Conservation (phyloP, 2,888 invertebrate genomes). For the Coremacera marginata region DNA sequence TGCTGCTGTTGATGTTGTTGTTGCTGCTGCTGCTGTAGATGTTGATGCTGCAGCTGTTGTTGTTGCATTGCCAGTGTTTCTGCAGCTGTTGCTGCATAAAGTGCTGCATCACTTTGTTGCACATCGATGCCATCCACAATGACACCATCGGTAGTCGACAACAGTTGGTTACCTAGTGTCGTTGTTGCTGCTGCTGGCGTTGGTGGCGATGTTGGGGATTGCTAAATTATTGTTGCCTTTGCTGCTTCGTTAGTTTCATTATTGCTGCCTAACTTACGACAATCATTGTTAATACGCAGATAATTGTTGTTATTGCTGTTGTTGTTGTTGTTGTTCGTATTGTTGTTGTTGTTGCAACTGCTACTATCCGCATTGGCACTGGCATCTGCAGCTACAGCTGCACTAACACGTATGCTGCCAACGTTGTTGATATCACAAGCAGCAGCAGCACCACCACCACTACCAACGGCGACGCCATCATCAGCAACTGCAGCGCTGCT, state of each 20-base stretch:
- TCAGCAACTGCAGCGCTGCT: constrained; percentile 35
- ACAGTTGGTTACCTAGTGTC: constrained; percentile 7
- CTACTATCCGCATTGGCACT: constrained; percentile 43
- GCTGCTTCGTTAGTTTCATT: constrained; percentile 23
- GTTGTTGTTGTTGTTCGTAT: constrained; percentile 42
- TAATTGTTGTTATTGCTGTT: constrained; percentile 45
- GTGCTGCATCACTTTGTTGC: constrained; percentile 21
- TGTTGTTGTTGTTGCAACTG: constrained; percentile 40
- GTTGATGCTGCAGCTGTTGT: constrained; percentile 38
- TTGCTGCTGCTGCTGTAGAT: constrained; percentile 42
- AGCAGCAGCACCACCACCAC: constrained; percentile 29
- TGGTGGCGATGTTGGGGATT: constrained; percentile 55
- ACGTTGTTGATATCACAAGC: constrained; percentile 25
- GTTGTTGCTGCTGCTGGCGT: constrained; percentile 33
- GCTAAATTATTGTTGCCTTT: constrained; percentile 51
- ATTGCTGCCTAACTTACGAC: constrained; percentile 37
- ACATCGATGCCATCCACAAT: constrained; percentile 8
- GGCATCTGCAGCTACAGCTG: constrained; percentile 24
- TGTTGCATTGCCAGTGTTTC: constrained; percentile 40
- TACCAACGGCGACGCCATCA: constrained; percentile 31
- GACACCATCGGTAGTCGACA: not conserved
- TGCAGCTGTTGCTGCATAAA: constrained; percentile 38
- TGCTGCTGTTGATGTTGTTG: constrained; percentile 39
- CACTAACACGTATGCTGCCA: constrained; percentile 29
- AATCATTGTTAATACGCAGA: constrained; percentile 32